phyloP scores from a whole-genome alignment of 2,113 vertebrate genomes.

The Emydocephalus ijimae region DNA sequence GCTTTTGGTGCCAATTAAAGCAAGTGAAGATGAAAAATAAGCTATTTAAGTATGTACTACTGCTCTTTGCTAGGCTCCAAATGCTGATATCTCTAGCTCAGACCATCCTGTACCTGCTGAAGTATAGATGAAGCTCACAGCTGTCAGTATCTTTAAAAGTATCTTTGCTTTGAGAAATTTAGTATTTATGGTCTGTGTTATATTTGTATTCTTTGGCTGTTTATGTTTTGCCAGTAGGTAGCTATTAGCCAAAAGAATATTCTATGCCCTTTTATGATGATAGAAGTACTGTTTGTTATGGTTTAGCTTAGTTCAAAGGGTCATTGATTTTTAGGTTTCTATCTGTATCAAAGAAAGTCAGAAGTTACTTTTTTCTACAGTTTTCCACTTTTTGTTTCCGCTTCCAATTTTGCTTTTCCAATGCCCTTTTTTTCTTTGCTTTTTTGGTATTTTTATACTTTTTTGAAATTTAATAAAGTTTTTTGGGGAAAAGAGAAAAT shows the following conservation, averaged over 20 bases:
- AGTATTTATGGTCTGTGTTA: not conserved
- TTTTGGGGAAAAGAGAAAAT: not conserved
- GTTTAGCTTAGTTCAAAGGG: not conserved
- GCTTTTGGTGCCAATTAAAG: not conserved
- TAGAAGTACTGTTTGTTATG: not conserved
- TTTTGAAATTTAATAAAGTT: not conserved
- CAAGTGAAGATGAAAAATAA: not conserved
- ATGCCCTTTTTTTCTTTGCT: not conserved
- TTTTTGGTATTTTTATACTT: not conserved
- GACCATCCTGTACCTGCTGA: not conserved
- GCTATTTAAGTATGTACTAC: not conserved
- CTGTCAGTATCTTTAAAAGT: not conserved
- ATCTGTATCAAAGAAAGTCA: not conserved
- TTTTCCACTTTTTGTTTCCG: not conserved
- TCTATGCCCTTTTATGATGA: not conserved
- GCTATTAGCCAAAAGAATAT: not conserved
- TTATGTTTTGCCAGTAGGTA: not conserved
- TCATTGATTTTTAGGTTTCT: not conserved
- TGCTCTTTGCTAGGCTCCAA: not conserved
- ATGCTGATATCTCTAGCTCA: not conserved
- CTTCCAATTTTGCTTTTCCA: not conserved
- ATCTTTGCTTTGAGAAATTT: not conserved
- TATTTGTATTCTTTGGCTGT: not conserved
- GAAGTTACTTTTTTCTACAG: not conserved
- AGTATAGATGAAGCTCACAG: not conserved